phyloP scores from a whole-genome alignment of 2,113 vertebrate species.

The Laticauda laticaudata region DNA sequence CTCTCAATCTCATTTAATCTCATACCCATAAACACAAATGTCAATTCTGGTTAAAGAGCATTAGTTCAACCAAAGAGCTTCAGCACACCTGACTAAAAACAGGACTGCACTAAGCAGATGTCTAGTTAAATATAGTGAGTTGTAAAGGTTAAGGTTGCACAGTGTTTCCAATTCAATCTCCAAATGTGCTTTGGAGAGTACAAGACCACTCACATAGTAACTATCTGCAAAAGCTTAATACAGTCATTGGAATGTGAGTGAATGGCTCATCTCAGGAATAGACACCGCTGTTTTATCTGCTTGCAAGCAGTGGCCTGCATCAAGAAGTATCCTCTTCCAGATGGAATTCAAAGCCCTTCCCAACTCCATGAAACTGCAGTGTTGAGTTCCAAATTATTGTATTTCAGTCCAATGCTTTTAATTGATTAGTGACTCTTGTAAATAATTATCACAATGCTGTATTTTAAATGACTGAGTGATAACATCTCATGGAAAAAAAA shows the following conservation, averaged over 20 bases:
- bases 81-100: background rate
- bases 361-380: background rate
- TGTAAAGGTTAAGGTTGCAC: constrained; percentile 1
- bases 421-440: background rate
- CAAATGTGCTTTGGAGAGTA: background rate
- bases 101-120: background rate
- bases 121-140: background rate
- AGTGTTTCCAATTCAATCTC: background rate
- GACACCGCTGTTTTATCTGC: background rate
- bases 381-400: background rate
- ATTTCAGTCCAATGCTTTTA: background rate
- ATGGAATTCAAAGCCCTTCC: background rate
- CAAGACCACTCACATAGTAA: background rate
- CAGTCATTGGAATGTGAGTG: background rate
- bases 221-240: background rate
- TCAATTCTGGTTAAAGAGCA: background rate
- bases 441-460: constrained; percentile 3
- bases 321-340: background rate
- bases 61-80: background rate
- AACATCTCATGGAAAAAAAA: background rate
- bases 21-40: background rate
- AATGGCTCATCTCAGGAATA: background rate
- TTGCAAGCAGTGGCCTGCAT: background rate
- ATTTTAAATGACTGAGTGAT: background rate
- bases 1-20: background rate